Conservation (phyloP, 2,797 vertebrate genomes). For the Chiloscyllium punctatum region DNA sequence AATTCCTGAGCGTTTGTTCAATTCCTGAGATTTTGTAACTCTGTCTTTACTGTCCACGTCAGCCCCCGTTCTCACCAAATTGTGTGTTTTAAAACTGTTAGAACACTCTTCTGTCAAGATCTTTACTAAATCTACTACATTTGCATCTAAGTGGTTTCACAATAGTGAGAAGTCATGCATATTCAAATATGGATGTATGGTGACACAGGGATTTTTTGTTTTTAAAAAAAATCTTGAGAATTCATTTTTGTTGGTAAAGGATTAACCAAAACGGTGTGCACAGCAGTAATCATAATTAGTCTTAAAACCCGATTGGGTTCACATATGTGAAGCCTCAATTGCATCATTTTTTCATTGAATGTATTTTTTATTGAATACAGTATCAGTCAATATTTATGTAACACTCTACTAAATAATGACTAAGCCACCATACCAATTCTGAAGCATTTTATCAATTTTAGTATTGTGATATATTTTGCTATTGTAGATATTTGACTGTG, state of each 20-base stretch:
- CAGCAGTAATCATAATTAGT: background rate
- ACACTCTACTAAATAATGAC: background rate
- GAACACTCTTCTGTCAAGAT: background rate
- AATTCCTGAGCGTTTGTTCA: background rate
- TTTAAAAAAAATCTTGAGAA: background rate
- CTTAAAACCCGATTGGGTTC: background rate
- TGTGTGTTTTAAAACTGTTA: background rate
- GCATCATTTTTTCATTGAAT: constrained; percentile 29
- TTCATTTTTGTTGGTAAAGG: background rate
- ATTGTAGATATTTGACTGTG: constrained; percentile 11
- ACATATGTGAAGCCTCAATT: background rate
- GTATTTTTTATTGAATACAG: constrained; percentile 16
- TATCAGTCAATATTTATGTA: background rate
- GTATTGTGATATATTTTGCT: background rate
- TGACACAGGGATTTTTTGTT: background rate
- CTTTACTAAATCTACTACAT: background rate
- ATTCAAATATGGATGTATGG: background rate
- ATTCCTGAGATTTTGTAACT: background rate
- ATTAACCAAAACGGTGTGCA: background rate
- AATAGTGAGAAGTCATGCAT: background rate
- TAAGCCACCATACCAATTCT: background rate
- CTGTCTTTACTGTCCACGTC: background rate
- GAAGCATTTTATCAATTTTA: too few relatives aligned
- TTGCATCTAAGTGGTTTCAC: background rate
- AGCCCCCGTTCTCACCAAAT: background rate